phyloP scores from a whole-genome alignment of 2,888 invertebrate species.

The Melanotus villosus region DNA sequence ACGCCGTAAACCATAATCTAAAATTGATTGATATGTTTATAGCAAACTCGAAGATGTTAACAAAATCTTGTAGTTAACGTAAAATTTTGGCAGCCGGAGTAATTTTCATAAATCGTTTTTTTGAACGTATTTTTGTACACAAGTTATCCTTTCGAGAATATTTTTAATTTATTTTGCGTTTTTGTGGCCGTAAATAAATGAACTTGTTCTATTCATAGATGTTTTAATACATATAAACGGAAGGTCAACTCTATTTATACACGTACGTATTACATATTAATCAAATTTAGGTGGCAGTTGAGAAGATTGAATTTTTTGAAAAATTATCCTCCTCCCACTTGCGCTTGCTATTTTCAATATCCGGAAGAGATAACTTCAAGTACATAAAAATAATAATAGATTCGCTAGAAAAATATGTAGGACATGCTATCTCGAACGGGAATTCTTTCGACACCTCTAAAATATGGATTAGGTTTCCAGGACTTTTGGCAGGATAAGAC shows the following conservation, averaged over 20 bases:
- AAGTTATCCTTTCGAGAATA: not conserved
- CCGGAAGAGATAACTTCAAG: not conserved
- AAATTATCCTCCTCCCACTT: not conserved
- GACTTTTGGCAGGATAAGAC: not conserved
- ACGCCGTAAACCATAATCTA: not conserved
- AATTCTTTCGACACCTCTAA: not conserved
- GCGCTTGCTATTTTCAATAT: not conserved
- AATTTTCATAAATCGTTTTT: not conserved
- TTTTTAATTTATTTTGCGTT: conserved; percentile 15
- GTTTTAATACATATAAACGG: not conserved
- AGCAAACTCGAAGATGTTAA: not conserved
- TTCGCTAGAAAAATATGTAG: conserved; percentile 9
- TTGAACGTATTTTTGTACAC: too few species aligned
- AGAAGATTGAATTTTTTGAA: not conserved
- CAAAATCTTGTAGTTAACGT: not conserved
- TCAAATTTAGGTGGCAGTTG: conserved; percentile 5
- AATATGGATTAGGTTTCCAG: conserved; percentile 12
- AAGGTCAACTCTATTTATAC: conserved; percentile 8
- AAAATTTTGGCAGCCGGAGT: not conserved
- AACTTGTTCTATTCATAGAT: not conserved
- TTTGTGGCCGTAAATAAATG: not conserved
- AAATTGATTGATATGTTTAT: conserved; percentile 8
- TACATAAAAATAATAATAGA: conserved; percentile 17
- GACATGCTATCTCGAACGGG: conserved; percentile 5
- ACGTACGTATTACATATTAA: not conserved